Conservation (phyloP, 2,888 invertebrate species). For the Kryphioiulus occultus region DNA sequence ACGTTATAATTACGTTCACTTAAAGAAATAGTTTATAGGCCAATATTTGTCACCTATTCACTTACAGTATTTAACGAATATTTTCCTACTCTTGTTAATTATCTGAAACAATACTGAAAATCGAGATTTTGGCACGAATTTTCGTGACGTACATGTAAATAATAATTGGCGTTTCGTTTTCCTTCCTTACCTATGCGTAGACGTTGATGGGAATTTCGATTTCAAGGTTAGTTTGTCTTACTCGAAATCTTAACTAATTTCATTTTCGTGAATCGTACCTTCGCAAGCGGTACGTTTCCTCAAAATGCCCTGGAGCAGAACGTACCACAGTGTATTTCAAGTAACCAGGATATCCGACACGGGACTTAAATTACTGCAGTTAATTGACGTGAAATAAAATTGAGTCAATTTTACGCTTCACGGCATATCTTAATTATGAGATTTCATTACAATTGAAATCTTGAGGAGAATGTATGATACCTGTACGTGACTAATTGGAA, state of each 20-base stretch:
- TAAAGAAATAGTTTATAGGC: too few relatives aligned
- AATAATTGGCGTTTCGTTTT: background rate
- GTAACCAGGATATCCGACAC: background rate
- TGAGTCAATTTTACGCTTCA: background rate
- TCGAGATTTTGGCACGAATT: background rate
- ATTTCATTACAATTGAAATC: too few relatives aligned
- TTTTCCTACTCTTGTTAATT: too few relatives aligned
- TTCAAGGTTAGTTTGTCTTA: background rate
- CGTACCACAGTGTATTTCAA: background rate
- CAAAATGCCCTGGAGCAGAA: background rate
- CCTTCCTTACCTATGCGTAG: background rate
- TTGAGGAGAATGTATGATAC: too few relatives aligned
- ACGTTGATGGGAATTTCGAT: conserved; percentile 23
- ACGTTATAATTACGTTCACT: too few relatives aligned
- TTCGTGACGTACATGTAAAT: background rate
- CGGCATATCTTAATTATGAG: background rate
- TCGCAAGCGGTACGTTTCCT: too few relatives aligned
- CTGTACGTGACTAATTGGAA: too few relatives aligned
- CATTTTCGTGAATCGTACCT: too few relatives aligned
- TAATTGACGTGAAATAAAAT: background rate
- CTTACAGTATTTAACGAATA: background rate
- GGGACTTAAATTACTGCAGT: background rate
- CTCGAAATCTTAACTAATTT: too few relatives aligned
- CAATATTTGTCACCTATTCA: background rate
- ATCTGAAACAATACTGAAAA: too few relatives aligned